Evolutionary conservation across 2,888 invertebrate species (phyloP), one percentile per base, ranked within the genome.

Genomic region (Ormyrus thymus): DNA sequence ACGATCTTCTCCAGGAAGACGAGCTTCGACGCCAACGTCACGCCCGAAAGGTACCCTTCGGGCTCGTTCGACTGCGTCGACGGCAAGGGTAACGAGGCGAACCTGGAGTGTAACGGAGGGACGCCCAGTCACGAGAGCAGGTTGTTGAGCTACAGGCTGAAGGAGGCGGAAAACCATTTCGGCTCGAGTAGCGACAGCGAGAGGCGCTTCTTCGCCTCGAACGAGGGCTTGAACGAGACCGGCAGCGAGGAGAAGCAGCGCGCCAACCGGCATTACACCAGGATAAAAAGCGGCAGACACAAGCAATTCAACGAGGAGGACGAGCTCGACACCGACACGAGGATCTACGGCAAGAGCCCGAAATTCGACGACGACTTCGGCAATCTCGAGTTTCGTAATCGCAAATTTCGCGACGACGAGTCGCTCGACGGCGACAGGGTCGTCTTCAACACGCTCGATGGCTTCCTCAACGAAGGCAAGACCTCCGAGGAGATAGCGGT

Each of bases 261-360:
- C 29, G 81, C 85, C 10, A 74, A 84, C 46, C 87, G 86, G 77
- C 85, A 83, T 56, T 84, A 84, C 65, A 83, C 84, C 64, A 88
- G 89, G 77, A 85, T 86, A 66, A 88, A 87, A 78, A 87, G 88
- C 5, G 85, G 86, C 0, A 84, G 88, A 68, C 89, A 89, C 81
- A 89, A 87, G 82, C 88, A 88, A 78, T 76, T 86, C 74, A 88
- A 88, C 75, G 83, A 85, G 48, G 86, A 88, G 65, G 87, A 87
- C 76, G 89, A 89, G 80, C 81, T 85, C 13, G 89, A 89, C 69
- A 85, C 86, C 8, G 89, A 87, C 70, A 87, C 86, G 5, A 85
- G 87, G 76, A 85, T 88, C 61, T 89, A 89, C 76, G 90, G 89
- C 45, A 90, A 90, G 81, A 90, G 90, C 76, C 90, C 89, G 1